These are phyloP conservation scores for Anguilla pacifica DNA, from an alignment of 2,797 vertebrate genomes.

Conservation along the genomic window DNA sequence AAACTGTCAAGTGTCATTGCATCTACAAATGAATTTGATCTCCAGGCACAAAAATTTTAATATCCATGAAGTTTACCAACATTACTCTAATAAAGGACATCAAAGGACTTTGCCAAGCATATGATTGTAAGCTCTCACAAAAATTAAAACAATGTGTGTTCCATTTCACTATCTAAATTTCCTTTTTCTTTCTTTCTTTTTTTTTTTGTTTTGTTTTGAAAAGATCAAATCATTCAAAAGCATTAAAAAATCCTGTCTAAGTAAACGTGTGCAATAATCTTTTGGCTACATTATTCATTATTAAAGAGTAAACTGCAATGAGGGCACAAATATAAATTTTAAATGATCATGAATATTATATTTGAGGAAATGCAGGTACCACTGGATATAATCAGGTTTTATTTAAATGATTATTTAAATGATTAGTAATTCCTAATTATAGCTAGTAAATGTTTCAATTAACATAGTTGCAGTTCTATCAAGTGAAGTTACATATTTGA, in stretches of 20 bases:
- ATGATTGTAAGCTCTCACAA: background rate
- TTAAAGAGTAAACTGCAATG: background rate
- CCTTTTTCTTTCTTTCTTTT: background rate
- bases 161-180: background rate
- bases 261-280: background rate
- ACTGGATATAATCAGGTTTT: background rate
- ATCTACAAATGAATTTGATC: background rate
- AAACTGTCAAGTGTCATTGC: background rate
- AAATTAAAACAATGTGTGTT: background rate
- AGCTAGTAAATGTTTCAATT: background rate
- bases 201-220: no score
- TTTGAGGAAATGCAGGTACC: background rate
- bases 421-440: background rate
- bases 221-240: background rate
- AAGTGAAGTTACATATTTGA: background rate
- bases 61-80: background rate
- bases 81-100: background rate
- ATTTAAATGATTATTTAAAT: background rate
- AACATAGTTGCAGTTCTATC: background rate
- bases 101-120: background rate
- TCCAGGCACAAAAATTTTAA: background rate
- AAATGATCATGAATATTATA: background rate
- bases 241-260: background rate
- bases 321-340: background rate
- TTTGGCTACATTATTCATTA: background rate